Percentiles rank a stretch among this genome's conserved stretches.
These are phyloP conservation scores for Pogonognathellus flavescens DNA, from an alignment of 1,140 invertebrate species.

Conservation along the genomic window DNA sequence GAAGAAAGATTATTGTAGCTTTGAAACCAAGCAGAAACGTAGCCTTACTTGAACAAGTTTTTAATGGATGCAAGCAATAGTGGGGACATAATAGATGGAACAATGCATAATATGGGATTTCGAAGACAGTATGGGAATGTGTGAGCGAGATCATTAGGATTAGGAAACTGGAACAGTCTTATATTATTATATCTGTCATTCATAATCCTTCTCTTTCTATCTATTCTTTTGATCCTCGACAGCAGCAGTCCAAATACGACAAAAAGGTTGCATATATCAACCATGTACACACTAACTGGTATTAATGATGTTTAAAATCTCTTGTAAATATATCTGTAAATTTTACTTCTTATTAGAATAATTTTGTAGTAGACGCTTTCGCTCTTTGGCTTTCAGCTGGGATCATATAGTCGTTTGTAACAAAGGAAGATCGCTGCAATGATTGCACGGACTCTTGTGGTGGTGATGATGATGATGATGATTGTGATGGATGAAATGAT, in stretches of 20 bases:
- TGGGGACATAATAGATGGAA: too few species aligned
- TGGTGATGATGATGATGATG: not conserved
- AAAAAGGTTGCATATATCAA: not conserved
- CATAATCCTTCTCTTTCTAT: not conserved
- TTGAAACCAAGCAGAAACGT: too few species aligned
- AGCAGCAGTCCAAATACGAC: not conserved
- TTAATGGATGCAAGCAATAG: too few species aligned
- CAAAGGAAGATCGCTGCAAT: conserved; percentile 13
- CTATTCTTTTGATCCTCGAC: not conserved
- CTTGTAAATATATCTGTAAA: not conserved
- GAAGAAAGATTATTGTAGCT: too few species aligned
- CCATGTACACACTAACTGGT: not conserved
- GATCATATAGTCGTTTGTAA: conserved; percentile 14
- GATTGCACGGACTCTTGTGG: not conserved
- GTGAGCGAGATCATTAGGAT: conserved; percentile 20
- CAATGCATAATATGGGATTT: too few species aligned
- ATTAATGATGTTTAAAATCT: not conserved
- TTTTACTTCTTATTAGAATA: not conserved
- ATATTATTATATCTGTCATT: not conserved
- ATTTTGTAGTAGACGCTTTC: not conserved
- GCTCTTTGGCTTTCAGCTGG: not conserved
- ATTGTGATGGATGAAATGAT: not conserved
- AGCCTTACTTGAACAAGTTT: too few species aligned
- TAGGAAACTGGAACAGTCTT: conserved; percentile 30
- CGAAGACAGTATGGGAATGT: too few species aligned